These are phyloP conservation scores for Agonopterix subpropinquella DNA, from an alignment of 2,888 invertebrate species.

Conservation along the genomic window DNA sequence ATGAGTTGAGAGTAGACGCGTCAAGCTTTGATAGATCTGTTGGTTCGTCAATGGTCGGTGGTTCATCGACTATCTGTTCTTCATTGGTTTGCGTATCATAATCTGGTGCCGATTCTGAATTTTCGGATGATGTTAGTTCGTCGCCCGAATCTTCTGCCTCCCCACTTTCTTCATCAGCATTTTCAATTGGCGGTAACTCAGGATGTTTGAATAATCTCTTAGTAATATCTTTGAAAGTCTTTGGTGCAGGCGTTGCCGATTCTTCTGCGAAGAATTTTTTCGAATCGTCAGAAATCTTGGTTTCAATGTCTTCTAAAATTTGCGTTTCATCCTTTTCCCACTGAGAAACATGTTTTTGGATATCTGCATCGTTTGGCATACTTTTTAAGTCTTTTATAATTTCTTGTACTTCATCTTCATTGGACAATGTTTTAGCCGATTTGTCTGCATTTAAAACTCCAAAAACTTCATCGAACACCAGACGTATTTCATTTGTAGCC, in stretches of 20 bases:
- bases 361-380: slow-evolving; percentile 14
- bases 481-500: slow-evolving; percentile 35
- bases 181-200: background rate
- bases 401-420: slow-evolving; percentile 31
- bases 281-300: background rate
- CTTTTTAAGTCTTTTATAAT: slow-evolving; percentile 16
- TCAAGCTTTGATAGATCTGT: too few relatives aligned
- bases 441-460: slow-evolving; percentile 22
- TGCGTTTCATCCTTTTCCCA: slow-evolving; percentile 25
- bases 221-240: slow-evolving; percentile 15
- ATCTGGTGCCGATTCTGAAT: too few relatives aligned
- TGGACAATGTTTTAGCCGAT: slow-evolving; percentile 8
- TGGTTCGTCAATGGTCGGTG: too few relatives aligned
- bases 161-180: background rate
- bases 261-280: background rate
- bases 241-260: slow-evolving; percentile 1
- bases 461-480: slow-evolving; percentile 33
- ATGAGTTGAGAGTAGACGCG: background rate
- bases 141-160: background rate
- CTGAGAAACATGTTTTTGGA: slow-evolving; percentile 20
- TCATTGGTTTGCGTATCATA: too few relatives aligned
- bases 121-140: too few relatives aligned
- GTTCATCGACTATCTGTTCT: too few relatives aligned
- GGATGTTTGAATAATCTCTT: slow-evolving; percentile 4
- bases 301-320: slow-evolving; percentile 12